Base-by-base conservation (phyloP, 2,888 invertebrate species). In the Pinctada fucata region DNA sequence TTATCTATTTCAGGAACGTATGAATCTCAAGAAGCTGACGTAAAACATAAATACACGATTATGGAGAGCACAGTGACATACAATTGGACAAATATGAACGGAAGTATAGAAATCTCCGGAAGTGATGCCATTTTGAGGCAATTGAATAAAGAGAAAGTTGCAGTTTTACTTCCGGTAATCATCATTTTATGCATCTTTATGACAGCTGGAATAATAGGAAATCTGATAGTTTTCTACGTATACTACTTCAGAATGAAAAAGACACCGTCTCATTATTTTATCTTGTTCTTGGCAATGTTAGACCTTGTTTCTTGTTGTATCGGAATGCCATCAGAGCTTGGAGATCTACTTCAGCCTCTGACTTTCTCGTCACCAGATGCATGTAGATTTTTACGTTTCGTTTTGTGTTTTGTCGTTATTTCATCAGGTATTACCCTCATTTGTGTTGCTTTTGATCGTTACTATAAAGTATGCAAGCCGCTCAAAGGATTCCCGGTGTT, bases 361-460 rank as follows among this genome's bases (percentile, higher is more conserved):
- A 72, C 80, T 65, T 89, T 86, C 77, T 79, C 81, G 47, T 83
- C 86, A 6, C 80, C 85, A 3, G 82, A 82, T 64, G 82, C 87
- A 3, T 90, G 89, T 66, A 89, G 88, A 76, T 73, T 90, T 31
- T 79, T 86, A n/a, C 78, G 89, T 51, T 89, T 86, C 79, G 79
- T 86, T 50, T 80, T 88, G 63, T 87, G 87, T 0, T 85, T 85
- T 73, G 84, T 86, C 0, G 85, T 88, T 2, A 87, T 87, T 16
- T 83, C 86, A 13, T 86, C 87, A 45, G 85, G 87, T 72, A 83
- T 88, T 71, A 87, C 85, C 3, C 79, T 90, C 3, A 85, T 88
- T 8, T 88, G 88, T 74, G 88, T 89, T 5, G 87, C 88, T 1
- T 88, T 86, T 72, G 88, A 88, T 75, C 82, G 89, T 64, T 89